Evolutionary conservation across 1,140 invertebrate genomes (phyloP).

Genomic region (Cardiocondyla obscurior): DNA sequence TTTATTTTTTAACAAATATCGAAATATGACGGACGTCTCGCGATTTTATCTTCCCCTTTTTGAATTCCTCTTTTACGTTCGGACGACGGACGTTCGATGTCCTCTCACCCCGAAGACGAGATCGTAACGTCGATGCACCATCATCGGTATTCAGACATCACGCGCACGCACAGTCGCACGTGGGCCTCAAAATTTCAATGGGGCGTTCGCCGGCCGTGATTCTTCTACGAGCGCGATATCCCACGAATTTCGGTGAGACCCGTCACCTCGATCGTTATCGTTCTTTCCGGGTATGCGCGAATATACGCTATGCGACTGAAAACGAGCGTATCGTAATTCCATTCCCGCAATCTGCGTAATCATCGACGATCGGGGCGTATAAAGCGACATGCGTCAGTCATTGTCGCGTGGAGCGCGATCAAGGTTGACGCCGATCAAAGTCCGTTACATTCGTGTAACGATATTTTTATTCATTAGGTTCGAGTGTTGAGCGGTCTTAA

Average conservation of each 20-base stretch:
- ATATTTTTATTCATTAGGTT: slow-evolving; percentile 36
- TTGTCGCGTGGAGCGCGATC: slow-evolving; percentile 36
- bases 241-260: slow-evolving; percentile 45
- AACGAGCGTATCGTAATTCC: slow-evolving; percentile 54
- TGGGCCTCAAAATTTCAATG: slow-evolving; percentile 78
- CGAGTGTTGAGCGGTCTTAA: background rate
- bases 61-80: background rate
- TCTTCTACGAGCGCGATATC: slow-evolving; percentile 72
- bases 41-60: background rate
- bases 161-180: slow-evolving; percentile 56
- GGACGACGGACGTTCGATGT: background rate
- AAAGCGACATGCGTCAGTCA: slow-evolving; percentile 24
- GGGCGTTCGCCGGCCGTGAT: slow-evolving; percentile 60
- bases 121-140: slow-evolving; percentile 59
- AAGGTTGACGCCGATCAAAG: slow-evolving; percentile 50
- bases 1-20: no score
- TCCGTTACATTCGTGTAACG: slow-evolving; percentile 30
- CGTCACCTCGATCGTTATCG: slow-evolving; percentile 45
- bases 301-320: slow-evolving; percentile 48
- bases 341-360: slow-evolving; percentile 53
- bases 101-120: background rate
- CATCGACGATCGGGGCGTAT: slow-evolving; percentile 45
- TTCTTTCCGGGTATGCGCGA: slow-evolving; percentile 44
- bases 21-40: background rate
- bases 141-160: slow-evolving; percentile 76